phyloP scores from a whole-genome alignment of 2,113 vertebrate genomes.

The Dicerorhinus sumatrensis region DNA sequence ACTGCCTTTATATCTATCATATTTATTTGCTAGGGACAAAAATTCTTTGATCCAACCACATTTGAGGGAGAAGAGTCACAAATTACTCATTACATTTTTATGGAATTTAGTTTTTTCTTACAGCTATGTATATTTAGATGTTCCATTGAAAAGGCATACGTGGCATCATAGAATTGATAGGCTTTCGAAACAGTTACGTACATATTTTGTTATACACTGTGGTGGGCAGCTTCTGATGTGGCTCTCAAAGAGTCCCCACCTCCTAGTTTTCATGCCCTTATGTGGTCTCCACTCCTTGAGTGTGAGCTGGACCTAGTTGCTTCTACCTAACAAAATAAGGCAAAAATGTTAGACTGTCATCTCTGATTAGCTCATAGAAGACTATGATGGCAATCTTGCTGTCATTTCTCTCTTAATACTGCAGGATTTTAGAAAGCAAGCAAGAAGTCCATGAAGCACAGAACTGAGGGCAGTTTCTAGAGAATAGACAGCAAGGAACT shows the following conservation, averaged over 20 bases:
- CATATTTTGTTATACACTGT: rapidly evolving
- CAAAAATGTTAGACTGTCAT: not conserved
- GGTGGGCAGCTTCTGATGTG: rapidly evolving
- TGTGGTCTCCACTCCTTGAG: no score
- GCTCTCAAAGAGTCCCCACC: no score
- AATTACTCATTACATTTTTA: not conserved
- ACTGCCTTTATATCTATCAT: not conserved
- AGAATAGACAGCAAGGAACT: not conserved
- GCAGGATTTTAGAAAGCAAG: not conserved
- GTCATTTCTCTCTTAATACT: not conserved
- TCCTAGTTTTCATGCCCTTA: rapidly evolving
- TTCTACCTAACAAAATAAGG: not conserved
- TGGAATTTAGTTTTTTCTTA: not conserved
- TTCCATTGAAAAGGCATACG: not conserved
- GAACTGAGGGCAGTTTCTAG: not conserved
- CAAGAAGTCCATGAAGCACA: not conserved
- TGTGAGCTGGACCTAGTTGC: not conserved
- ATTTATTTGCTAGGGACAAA: not conserved
- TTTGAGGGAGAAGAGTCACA: not conserved
- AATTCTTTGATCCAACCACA: not conserved
- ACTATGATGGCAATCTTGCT: not conserved
- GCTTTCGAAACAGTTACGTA: no score
- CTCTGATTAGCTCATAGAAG: not conserved
- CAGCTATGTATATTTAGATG: no score
- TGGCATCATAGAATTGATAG: not conserved